A percentile compares a stretch with the other conserved stretches of the same genome.
These are phyloP conservation scores for Harpagus bidentatus DNA, from an alignment of 2,113 vertebrate species.

Conservation along the genomic window DNA sequence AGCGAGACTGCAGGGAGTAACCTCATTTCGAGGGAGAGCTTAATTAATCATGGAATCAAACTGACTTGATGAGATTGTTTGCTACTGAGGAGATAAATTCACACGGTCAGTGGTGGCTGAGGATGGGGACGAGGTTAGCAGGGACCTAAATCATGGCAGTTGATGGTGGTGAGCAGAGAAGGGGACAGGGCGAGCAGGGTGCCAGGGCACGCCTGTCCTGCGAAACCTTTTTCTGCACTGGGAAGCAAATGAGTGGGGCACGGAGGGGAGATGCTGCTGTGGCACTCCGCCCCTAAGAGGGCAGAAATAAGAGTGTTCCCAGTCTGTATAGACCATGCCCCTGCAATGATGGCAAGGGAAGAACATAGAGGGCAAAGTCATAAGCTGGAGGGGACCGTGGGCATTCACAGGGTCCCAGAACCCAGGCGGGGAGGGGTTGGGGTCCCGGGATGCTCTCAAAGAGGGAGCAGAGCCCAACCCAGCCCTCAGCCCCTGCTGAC, in stretches of 20 bases:
- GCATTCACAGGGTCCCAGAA: neutral
- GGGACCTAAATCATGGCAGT: neutral
- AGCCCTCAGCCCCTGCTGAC: neutral
- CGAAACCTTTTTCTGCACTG: neutral
- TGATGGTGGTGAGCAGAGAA: neutral
- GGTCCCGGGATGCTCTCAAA: neutral
- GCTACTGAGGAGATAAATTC: neutral
- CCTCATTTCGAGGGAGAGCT: slow-evolving; percentile 6
- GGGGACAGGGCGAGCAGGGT: neutral
- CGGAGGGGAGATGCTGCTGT: neutral
- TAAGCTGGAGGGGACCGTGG: neutral
- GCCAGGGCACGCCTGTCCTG: neutral
- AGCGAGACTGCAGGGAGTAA: slow-evolving; percentile 13
- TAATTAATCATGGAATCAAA: slow-evolving; percentile 35
- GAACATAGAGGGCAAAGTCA: neutral
- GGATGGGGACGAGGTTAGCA: neutral
- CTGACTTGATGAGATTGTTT: neutral
- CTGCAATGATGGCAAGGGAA: neutral
- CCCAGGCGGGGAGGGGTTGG: accelerated
- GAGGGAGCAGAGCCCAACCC: neutral
- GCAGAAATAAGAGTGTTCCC: neutral
- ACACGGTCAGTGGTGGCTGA: neutral
- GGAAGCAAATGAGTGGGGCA: neutral
- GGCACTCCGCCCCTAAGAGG: neutral
- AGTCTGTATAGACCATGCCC: neutral